Base-by-base conservation (phyloP, 2,888 invertebrate species). In the Pachycephus smyrnensis region DNA sequence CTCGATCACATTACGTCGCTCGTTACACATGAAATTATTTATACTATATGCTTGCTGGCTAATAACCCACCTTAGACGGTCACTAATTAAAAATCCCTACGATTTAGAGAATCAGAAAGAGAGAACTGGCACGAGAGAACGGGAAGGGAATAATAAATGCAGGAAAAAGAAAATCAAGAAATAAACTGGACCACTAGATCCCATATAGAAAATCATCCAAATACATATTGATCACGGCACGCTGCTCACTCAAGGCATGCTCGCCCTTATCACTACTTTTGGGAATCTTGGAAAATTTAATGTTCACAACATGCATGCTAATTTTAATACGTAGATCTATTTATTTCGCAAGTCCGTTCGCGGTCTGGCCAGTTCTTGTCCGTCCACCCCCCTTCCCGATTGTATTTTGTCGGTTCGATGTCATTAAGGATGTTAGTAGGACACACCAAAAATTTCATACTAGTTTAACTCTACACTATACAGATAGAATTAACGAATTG, bases 351-450 rank as follows among this genome's bases (percentile, higher is more conserved):
- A 71, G 71, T 77, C 75, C 76, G 80, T 75, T 77, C 73, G 40
- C 73, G 68, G 82, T 83, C 83, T 83, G 82, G 82, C 81, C 81
- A 83, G 80, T 79, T 76, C 75, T 55, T 76, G 82, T 83, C 81
- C 76, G 77, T 80, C 9, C 9, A 12, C 4, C 32, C 3, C 23
- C 55, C 23, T 23, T 55, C 23, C 55, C 55, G 23, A 55, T 55
- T 55, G 23, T 55, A 55, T 55, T 55, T 23, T 55, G 23, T 55
- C 55, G 55, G 23, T 55, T 55, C 23, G 9, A 55, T 23, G 9
- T 55, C 55, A 55, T 23, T 9, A 55, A 55, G 55, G 23, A 23
- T 55, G 55, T 9, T 55, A 23, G 6, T 55, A 55, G 55, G 23
- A 55, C 55, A 40, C 40, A 23, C 23, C 15, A 23, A 23, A 23